A percentile compares a stretch with the other conserved stretches of the same genome.
phyloP scores from a whole-genome alignment of 1,140 invertebrate genomes.

The Ostrea edulis region DNA sequence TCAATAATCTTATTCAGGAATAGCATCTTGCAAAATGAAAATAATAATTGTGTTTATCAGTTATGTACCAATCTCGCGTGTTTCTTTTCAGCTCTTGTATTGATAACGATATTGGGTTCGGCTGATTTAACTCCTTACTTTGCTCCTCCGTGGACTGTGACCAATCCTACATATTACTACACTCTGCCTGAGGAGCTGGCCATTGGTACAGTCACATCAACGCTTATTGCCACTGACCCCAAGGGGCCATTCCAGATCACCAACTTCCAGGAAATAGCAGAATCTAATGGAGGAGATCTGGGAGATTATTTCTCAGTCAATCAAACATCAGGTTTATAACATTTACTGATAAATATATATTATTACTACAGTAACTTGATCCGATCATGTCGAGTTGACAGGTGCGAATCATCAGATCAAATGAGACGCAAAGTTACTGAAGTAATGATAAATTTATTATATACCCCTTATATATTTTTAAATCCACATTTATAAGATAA shows the following conservation, averaged over 20 bases:
- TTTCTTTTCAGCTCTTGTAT: slow-evolving; percentile 54
- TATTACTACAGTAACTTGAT: too few species aligned
- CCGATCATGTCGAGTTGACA: too few species aligned
- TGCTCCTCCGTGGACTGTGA: slow-evolving; percentile 39
- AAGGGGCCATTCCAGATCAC: slow-evolving; percentile 34
- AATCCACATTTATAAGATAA: too few species aligned
- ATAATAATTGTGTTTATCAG: neutral
- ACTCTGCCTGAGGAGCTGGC: slow-evolving; percentile 50
- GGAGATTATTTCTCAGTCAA: slow-evolving; percentile 53
- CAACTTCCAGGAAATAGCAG: slow-evolving; percentile 46
- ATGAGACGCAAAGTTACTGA: too few species aligned
- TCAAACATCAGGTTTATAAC: slow-evolving; percentile 47
- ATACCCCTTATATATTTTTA: too few species aligned
- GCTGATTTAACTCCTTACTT: slow-evolving; percentile 50
- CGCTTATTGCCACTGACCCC: slow-evolving; percentile 60
- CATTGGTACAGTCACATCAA: slow-evolving; percentile 49
- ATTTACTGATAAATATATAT: neutral
- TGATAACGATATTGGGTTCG: slow-evolving; percentile 49
- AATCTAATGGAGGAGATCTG: neutral
- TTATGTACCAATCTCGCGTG: neutral
- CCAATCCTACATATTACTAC: slow-evolving; percentile 54
- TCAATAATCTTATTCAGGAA: neutral
- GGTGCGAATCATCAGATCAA: too few species aligned
- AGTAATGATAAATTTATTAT: too few species aligned
- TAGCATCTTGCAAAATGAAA: too few species aligned